phyloP scores from a whole-genome alignment of 2,888 invertebrate species.

The Arrhopalites spinosus region DNA sequence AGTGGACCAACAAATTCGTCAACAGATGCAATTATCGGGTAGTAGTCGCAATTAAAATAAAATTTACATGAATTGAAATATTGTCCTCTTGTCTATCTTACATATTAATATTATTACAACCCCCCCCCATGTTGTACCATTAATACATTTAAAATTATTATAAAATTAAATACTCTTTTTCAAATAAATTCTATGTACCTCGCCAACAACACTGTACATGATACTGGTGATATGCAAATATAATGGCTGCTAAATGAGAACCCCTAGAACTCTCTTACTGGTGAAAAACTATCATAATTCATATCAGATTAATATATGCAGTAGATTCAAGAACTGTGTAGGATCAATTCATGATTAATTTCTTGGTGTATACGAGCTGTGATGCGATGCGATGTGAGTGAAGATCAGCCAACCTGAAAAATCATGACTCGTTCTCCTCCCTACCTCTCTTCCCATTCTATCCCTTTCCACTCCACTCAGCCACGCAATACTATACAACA shows the following conservation, averaged over 20 bases:
- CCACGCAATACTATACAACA: neutral
- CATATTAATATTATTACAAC: no score
- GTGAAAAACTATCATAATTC: conserved; percentile 37
- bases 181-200: no score
- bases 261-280: neutral
- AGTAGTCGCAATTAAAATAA: conserved; percentile 35
- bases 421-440: conserved; percentile 38
- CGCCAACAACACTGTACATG: no score
- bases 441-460: conserved; percentile 38
- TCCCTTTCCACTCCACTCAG: conserved; percentile 11
- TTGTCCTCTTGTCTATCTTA: neutral
- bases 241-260: neutral
- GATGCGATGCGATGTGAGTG: conserved; percentile 46
- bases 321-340: conserved; percentile 4
- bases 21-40: conserved; percentile 39
- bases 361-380: conserved; percentile 39
- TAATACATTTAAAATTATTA: no score
- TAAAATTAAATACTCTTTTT: no score
- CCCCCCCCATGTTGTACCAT: no score
- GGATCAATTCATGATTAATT: conserved; percentile 52
- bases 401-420: conserved; percentile 56
- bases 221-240: no score
- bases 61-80: conserved; percentile 34
- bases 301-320: conserved; percentile 39
- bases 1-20: conserved; percentile 31